phyloP scores from a whole-genome alignment of 2,113 vertebrate genomes.

The Phoxinus phoxinus region DNA sequence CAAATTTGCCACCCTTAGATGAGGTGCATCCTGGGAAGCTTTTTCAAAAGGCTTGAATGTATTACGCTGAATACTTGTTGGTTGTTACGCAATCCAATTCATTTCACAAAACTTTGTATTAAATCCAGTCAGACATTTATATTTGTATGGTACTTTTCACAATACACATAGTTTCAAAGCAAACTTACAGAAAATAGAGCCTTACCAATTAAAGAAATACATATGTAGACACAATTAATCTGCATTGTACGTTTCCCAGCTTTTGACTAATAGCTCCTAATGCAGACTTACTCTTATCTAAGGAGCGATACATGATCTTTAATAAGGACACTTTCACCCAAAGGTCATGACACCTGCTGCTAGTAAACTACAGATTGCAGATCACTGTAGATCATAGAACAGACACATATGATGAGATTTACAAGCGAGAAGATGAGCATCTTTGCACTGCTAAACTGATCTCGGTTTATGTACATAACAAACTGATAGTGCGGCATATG shows the following conservation, averaged over 20 bases:
- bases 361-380: not conserved
- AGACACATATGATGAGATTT: not conserved
- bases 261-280: slow-evolving; percentile 20
- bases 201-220: not conserved
- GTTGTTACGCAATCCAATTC: no score
- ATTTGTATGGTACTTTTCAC: not conserved
- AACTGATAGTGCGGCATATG: slow-evolving; percentile 11
- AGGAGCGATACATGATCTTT: slow-evolving; percentile 41
- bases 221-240: not conserved
- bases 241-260: not conserved
- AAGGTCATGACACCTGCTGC: slow-evolving; percentile 10
- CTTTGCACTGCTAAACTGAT: slow-evolving; percentile 12
- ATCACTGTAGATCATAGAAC: not conserved
- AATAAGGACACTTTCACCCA: slow-evolving; percentile 57
- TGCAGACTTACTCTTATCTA: slow-evolving; percentile 10
- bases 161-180: slow-evolving; percentile 20
- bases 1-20: not conserved
- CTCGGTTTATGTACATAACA: slow-evolving; percentile 42
- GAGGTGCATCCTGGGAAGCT: not conserved
- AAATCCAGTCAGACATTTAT: not conserved
- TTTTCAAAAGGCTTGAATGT: not conserved
- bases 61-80: not conserved
- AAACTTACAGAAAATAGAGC: not conserved
- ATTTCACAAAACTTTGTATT: not conserved
- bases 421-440: slow-evolving; percentile 17